phyloP scores from a whole-genome alignment of 2,113 vertebrate species.

The Abramis brama region DNA sequence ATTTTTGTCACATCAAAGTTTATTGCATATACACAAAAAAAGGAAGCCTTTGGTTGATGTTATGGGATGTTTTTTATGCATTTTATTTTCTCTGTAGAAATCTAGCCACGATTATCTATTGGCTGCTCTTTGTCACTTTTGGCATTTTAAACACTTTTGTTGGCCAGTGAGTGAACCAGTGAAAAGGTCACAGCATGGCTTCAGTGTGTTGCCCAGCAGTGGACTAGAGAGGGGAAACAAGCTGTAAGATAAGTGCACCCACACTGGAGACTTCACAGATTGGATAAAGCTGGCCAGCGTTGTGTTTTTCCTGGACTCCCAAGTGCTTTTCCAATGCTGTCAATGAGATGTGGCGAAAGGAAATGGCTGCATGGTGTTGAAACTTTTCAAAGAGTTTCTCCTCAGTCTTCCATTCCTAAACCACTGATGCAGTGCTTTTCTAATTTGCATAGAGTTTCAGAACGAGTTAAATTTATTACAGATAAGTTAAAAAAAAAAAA shows the following conservation, averaged over 20 bases:
- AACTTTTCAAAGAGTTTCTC: slow-evolving; percentile 34
- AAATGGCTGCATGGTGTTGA: slow-evolving; percentile 20
- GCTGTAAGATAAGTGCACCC: slow-evolving; percentile 13
- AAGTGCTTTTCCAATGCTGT: slow-evolving; percentile 36
- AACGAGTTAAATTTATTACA: slow-evolving; percentile 56
- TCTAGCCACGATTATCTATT: slow-evolving; percentile 21
- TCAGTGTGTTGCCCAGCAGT: slow-evolving; percentile 48
- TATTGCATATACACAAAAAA: not conserved
- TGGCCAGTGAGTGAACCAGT: slow-evolving; percentile 27
- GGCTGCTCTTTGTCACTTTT: slow-evolving; percentile 34
- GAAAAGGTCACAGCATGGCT: slow-evolving; percentile 49
- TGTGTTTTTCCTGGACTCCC: slow-evolving; percentile 45
- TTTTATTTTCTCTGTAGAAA: slow-evolving; percentile 1
- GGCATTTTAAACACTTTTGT: slow-evolving; percentile 36
- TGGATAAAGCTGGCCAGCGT: slow-evolving; percentile 16
- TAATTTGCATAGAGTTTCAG: slow-evolving; percentile 39
- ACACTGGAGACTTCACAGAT: slow-evolving; percentile 24
- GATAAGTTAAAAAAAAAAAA: slow-evolving; percentile 53
- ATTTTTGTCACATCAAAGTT: not conserved
- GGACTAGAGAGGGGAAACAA: slow-evolving; percentile 21
- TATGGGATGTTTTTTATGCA: not conserved
- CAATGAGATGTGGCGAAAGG: slow-evolving; percentile 39
- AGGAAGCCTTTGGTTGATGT: not conserved
- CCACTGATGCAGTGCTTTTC: not conserved
- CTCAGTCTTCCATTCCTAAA: slow-evolving; percentile 12